Evolutionary conservation across 2,113 vertebrate species (phyloP).

Genomic region (Choloepus hoffmanni): DNA sequence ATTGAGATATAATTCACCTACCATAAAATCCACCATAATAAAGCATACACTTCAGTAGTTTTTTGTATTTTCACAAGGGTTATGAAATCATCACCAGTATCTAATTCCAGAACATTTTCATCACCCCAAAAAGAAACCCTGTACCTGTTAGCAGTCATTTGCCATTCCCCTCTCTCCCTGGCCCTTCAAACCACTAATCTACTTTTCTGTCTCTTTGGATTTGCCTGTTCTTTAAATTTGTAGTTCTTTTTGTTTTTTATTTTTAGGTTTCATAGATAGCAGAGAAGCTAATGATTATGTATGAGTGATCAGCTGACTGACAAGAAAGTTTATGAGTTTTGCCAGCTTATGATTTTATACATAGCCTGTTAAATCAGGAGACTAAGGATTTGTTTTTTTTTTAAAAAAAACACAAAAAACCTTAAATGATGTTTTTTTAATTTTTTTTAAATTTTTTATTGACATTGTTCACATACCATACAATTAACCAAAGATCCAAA

Average conservation of each 20-base stretch:
- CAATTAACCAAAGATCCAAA: no score
- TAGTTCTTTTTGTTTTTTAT: neutral
- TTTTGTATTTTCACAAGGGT: neutral
- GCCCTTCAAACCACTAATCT: neutral
- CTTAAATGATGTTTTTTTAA: no score
- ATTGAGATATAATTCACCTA: neutral
- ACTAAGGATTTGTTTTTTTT: neutral
- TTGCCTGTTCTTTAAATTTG: slow-evolving; percentile 53
- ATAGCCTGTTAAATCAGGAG: neutral
- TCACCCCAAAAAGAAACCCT: neutral
- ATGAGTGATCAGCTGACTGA: neutral
- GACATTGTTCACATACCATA: no score
- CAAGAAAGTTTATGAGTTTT: neutral
- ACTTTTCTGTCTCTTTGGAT: neutral
- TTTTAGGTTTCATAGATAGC: neutral
- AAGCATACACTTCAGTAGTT: neutral
- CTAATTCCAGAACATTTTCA: slow-evolving; percentile 21
- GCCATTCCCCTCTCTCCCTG: neutral
- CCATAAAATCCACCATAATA: neutral
- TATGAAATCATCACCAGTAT: neutral
- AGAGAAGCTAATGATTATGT: neutral
- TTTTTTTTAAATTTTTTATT: no score
- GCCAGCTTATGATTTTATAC: neutral
- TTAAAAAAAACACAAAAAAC: neutral
- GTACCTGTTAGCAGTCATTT: neutral